Evolutionary conservation across 2,888 invertebrate species (phyloP), one percentile per base, ranked within the genome.

Genomic region (Priocnemis perturbator): DNA sequence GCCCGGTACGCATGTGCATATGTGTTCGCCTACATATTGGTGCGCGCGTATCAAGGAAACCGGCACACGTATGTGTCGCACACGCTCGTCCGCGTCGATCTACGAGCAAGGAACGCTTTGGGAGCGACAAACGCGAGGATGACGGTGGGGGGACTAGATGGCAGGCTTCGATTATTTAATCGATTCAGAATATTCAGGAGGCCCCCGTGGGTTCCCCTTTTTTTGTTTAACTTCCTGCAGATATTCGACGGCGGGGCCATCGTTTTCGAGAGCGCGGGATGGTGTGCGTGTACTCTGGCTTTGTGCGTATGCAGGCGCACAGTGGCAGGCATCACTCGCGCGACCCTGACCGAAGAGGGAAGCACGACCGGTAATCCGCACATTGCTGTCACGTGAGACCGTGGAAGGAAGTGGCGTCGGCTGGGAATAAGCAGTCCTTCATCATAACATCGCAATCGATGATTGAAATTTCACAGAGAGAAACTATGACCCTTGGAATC

Each of bases 81-180:
- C n/a, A n/a, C n/a, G n/a, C n/a, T n/a, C n/a, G n/a, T n/a, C n/a
- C 17, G 7, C 44, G 23, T 30, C 53, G 23, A 30, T 50, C 19
- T 14, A 50, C 50, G 23, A 52, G 11, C 21, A 21, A 3, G 2
- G 21, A 53, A n/a, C n/a, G 53, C 37, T 11, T 37, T 11, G 21
- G 21, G 2, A 53, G 53, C 37, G 47, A 50, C 21, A 26, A 19
- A 55, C 17, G 11, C 47, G 53, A 60, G 60, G 64, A 58, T 64
- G 64, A 68, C 68, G 69, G 60, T 23, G 62, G 73, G 64, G 72
- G 64, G 74, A 77, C 82, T 83, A 87, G 87, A 88, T 88, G 85
- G 83, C 83, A 82, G 85, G 81, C 81, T 88, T 88, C 87, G 88
- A 88, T 88, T 88, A 88, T 88, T 88, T 88, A 87, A 89, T 89